Evolutionary conservation across 1,140 invertebrate genomes (phyloP), one percentile per base, ranked within the genome.

Genomic region (Propsilocerus akamusi): DNA sequence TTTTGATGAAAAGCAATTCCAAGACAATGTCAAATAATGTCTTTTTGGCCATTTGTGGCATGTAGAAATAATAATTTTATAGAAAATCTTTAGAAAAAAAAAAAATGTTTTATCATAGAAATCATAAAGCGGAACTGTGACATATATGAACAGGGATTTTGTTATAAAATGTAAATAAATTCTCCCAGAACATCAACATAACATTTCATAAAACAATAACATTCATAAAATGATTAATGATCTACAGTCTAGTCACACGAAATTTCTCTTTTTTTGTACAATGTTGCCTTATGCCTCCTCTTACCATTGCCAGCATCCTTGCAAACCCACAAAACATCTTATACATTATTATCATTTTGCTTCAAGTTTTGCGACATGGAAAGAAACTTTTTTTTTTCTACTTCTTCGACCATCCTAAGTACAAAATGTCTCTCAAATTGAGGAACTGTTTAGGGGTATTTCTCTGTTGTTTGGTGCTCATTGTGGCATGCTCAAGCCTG

Each of bases 111-210:
- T n/a, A n/a, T n/a, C n/a, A n/a, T n/a, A n/a, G n/a, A n/a, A n/a
- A n/a, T n/a, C n/a, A n/a, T n/a, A 41, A 41, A 41, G 17, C 22
- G 8, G 34, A 17, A 17, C 34, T 20, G 4, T 11, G n/a, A 41
- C 3, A 41, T 8, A 8, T 20, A 41, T 5, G 22, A 41, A n/a
- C 17, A 20, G 14, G 6, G n/a, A 41, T 41, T 41, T 41, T 41
- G 34, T 41, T 20, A 41, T 41, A 41, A 41, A 41, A 41, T 41
- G 34, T 41, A 41, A 41, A 41, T 41, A 41, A 41, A 41, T 41
- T 41, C 22, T n/a, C n/a, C n/a, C n/a, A n/a, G n/a, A n/a, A 20
- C 34, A 41, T 20, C 34, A 41, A 41, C 22, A 41, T 22, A 5
- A 41, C 22, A 20, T 20, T 41, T 41, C 34, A 41, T 41, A 41